phyloP scores from a whole-genome alignment of 2,888 invertebrate genomes.

The Ectemnius cavifrons region DNA sequence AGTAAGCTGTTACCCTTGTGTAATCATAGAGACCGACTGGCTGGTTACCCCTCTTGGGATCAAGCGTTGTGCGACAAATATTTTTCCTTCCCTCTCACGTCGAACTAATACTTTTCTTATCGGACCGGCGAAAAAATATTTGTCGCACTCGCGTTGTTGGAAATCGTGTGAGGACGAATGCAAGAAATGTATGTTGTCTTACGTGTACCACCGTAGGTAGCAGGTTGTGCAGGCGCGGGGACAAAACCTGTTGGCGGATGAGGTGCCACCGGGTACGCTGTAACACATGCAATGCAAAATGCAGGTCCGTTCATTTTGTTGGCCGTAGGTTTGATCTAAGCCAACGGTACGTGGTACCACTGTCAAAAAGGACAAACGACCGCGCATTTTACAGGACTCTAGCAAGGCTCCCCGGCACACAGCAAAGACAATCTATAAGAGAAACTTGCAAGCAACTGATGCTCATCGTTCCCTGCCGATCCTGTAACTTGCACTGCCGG shows the following conservation, averaged over 20 bases:
- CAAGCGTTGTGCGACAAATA: too few species aligned
- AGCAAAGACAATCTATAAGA: not conserved
- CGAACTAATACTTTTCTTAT: too few species aligned
- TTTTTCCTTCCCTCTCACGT: too few species aligned
- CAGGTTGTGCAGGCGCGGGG: slow-evolving; percentile 75
- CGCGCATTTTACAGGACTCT: slow-evolving; percentile 33
- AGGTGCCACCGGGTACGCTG: slow-evolving; percentile 77
- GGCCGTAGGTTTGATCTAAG: slow-evolving; percentile 62
- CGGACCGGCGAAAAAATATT: too few species aligned
- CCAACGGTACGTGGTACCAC: slow-evolving; percentile 75
- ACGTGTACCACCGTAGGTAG: slow-evolving; percentile 74
- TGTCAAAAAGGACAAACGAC: slow-evolving; percentile 66
- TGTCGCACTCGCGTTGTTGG: too few species aligned
- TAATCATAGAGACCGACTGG: too few species aligned
- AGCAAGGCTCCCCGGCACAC: not conserved
- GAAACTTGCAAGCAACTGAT: slow-evolving; percentile 3
- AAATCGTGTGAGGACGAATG: slow-evolving; percentile 10
- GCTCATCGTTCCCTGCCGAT: slow-evolving; percentile 31
- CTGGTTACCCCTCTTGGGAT: too few species aligned
- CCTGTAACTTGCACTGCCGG: slow-evolving; percentile 56
- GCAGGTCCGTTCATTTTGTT: slow-evolving; percentile 56
- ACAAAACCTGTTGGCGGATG: slow-evolving; percentile 77
- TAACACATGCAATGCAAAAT: slow-evolving; percentile 71
- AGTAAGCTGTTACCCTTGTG: too few species aligned
- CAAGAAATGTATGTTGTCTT: slow-evolving; percentile 32